Conservation (phyloP, 1,140 invertebrate species). For the Ips nitidus region DNA sequence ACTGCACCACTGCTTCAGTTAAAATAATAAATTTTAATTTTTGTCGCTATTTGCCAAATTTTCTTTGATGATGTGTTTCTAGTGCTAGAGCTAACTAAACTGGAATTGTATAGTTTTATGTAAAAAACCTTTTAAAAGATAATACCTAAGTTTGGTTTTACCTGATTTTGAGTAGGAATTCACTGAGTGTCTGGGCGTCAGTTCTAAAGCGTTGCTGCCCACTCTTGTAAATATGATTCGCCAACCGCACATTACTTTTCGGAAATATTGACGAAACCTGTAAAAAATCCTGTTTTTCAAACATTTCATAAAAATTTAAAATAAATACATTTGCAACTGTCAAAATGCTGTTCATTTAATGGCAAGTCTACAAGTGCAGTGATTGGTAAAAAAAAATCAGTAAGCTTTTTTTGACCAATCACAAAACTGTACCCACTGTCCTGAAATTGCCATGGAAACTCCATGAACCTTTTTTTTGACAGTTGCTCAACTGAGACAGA, state of each 20-base stretch:
- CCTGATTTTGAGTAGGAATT: conserved; percentile 38
- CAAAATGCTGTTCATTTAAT: background rate
- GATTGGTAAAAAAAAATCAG: too few species aligned
- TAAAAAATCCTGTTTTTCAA: conserved; percentile 19
- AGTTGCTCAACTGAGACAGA: too few species aligned
- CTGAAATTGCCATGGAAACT: too few species aligned
- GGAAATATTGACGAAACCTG: conserved; percentile 48
- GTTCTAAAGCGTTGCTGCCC: conserved; percentile 16
- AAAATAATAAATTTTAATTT: too few species aligned
- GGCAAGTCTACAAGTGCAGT: background rate
- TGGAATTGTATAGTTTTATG: background rate
- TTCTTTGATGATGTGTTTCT: background rate
- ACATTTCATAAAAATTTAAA: background rate
- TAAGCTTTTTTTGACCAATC: too few species aligned
- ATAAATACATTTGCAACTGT: background rate
- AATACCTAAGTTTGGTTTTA: conserved; percentile 7
- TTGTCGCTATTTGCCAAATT: background rate
- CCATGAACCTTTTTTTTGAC: too few species aligned
- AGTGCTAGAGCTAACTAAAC: background rate
- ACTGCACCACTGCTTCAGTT: too few species aligned
- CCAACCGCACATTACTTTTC: conserved; percentile 45
- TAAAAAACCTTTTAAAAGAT: background rate
- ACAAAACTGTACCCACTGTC: too few species aligned
- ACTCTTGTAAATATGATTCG: conserved; percentile 19
- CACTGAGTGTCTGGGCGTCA: conserved; percentile 23